Evolutionary conservation across 2,113 vertebrate species (phyloP).

Genomic region (Oreochromis aureus): DNA sequence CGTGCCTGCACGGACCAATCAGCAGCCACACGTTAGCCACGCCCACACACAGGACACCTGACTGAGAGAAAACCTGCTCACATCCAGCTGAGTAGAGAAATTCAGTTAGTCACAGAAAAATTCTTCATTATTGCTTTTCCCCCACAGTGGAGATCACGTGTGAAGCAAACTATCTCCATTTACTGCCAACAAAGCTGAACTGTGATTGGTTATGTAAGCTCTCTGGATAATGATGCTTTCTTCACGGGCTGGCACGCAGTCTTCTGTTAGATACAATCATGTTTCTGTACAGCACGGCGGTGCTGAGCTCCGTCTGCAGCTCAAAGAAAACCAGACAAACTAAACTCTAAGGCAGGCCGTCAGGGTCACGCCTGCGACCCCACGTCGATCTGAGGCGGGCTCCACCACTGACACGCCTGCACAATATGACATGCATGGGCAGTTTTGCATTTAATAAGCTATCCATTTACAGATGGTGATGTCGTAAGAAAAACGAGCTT

Average conservation of each 20-base stretch:
- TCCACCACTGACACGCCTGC: not conserved
- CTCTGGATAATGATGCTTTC: not conserved
- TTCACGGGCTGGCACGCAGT: not conserved
- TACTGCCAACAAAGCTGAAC: not conserved
- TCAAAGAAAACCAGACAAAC: rapidly evolving
- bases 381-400: not conserved
- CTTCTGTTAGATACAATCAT: not conserved
- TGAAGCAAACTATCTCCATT: not conserved
- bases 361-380: not conserved
- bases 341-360: rapidly evolving
- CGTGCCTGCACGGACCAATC: slow-evolving; percentile 72
- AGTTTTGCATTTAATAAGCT: not conserved
- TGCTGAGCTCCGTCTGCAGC: not conserved
- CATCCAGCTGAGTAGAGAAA: not conserved
- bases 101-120: not conserved
- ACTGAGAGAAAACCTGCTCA: not conserved
- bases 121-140: rapidly evolving
- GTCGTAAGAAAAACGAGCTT: not conserved
- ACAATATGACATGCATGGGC: too few species aligned
- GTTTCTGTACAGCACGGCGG: not conserved
- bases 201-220: not conserved
- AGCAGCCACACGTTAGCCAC: not conserved
- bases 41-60: not conserved
- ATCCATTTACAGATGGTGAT: too few species aligned
- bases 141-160: rapidly evolving